Base-by-base conservation (phyloP, 1,140 invertebrate genomes). In the Battus philenor region DNA sequence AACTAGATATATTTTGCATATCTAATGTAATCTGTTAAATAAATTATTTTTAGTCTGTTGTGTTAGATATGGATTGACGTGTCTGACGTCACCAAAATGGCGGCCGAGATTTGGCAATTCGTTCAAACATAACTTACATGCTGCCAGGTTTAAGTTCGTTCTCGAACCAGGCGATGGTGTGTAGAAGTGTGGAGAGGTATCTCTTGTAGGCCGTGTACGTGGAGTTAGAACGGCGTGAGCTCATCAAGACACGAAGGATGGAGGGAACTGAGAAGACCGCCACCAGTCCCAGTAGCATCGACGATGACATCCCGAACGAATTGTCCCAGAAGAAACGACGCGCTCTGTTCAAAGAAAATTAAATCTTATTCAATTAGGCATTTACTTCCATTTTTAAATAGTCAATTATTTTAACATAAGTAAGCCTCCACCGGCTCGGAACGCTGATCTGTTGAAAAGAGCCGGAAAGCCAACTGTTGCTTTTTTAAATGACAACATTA, bases 101-200 rank as follows among this genome's bases (percentile, higher is more conserved):
- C n/a, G n/a, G n/a, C n/a, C n/a, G n/a, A n/a, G n/a, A n/a, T n/a
- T n/a, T n/a, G n/a, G n/a, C n/a, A n/a, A n/a, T n/a, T n/a, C n/a
- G n/a, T n/a, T 26, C 27, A 20, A 32, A 16, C 11, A 47, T 16
- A 4, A 41, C 38, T 15, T 29, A 41, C 38, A 41, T 41, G 38
- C 38, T 41, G 17, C 49, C 60, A 3, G 59, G 59, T 15, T 50
- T 59, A 4, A 93, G 85, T 13, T 91, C 86, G 18, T 89, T 81
- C 9, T 88, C 73, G 57, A 93, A 93, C 94, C 95, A 97, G 1
- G 88, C 65, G 2, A 89, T 74, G 13, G 92, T 90, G 56, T 95
- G 93, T 1, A 90, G 78, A 17, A 93, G 82, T 0, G 93, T 94
- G 1, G 88, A 88, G 4, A 93, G 65, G 64, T 96, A 96, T 54